Conservation (phyloP, 2,888 invertebrate species). For the Drosophila rellima region DNA sequence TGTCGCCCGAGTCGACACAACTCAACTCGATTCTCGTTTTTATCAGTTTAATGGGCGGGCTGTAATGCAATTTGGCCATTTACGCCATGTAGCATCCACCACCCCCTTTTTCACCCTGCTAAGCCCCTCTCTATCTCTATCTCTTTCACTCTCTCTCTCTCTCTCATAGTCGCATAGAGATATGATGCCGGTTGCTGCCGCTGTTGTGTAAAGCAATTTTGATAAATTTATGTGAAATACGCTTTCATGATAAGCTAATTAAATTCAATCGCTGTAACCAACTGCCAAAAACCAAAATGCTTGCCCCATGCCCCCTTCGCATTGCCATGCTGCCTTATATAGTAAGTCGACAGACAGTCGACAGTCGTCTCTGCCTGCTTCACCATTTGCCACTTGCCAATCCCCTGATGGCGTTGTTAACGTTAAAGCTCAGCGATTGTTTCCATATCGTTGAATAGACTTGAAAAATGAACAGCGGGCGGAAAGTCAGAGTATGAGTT, state of each 20-base stretch:
- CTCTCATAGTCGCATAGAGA: constrained; percentile 26
- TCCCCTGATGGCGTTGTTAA: constrained; percentile 21
- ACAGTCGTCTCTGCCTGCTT: constrained; percentile 7
- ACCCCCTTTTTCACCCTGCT: not conserved
- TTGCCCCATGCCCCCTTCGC: constrained; percentile 11
- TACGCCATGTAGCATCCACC: not conserved
- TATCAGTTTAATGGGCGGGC: constrained; percentile 80
- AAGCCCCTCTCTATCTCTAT: constrained; percentile 4
- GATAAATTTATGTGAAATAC: constrained; percentile 81
- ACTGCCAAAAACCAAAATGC: constrained; percentile 75
- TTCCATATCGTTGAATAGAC: constrained; percentile 73
- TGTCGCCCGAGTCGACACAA: constrained; percentile 66
- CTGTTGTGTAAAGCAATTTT: constrained; percentile 79
- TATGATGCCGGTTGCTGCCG: constrained; percentile 45
- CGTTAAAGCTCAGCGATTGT: constrained; percentile 71
- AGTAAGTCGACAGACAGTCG: not conserved
- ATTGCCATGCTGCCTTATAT: constrained; percentile 1
- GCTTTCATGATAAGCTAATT: constrained; percentile 82
- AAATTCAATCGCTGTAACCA: constrained; percentile 82
- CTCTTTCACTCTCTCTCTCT: not conserved
- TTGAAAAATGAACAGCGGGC: constrained; percentile 51
- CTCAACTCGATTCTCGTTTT: constrained; percentile 71
- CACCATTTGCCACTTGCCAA: constrained; percentile 16
- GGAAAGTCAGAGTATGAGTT: constrained; percentile 35
- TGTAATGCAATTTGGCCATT: constrained; percentile 72